Base-by-base conservation (phyloP, 2,888 invertebrate genomes). In the Anaspis maculata region DNA sequence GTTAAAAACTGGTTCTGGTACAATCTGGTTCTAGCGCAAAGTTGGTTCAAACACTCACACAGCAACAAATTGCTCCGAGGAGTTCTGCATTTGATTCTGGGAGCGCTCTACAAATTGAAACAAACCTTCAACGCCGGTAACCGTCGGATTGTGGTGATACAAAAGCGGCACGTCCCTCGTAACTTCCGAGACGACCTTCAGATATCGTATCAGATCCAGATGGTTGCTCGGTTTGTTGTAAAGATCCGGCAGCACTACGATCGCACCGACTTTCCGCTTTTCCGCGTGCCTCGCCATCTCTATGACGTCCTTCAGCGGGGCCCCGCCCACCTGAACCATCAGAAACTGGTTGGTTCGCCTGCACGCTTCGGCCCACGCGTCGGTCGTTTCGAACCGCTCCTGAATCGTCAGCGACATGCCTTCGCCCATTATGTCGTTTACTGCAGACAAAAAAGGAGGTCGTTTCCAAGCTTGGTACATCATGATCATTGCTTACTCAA, bases 81-180 rank as follows among this genome's bases (percentile, higher is more conserved):
- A n/a, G n/a, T n/a, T n/a, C n/a, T n/a, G n/a, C n/a, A n/a, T n/a
- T n/a, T n/a, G n/a, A n/a, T n/a, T n/a, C n/a, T n/a, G n/a, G n/a
- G n/a, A n/a, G n/a, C n/a, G n/a, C n/a, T n/a, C n/a, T n/a, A n/a
- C n/a, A n/a, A n/a, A n/a, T n/a, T n/a, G n/a, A n/a, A n/a, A n/a
- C n/a, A n/a, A n/a, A n/a, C 86, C 64, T 44, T 77, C 72, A 15
- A 85, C 75, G 34, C 74, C 74, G 25, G 76, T 78, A 58, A 78
- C 72, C 39, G 67, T 66, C 1, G 86, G 85, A 45, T 84, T 78
- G 53, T 87, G 85, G 53, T 89, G 87, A 55, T 86, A 86, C 15
- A 84, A 68, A 25, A 88, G 72, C 0, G 87, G 87, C 1, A 79
- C 70, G 2, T 73, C 74, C 0, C 80, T 79, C 1, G 85, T 86